Conservation (phyloP, 2,113 vertebrate species). For the Crotalus helleri region DNA sequence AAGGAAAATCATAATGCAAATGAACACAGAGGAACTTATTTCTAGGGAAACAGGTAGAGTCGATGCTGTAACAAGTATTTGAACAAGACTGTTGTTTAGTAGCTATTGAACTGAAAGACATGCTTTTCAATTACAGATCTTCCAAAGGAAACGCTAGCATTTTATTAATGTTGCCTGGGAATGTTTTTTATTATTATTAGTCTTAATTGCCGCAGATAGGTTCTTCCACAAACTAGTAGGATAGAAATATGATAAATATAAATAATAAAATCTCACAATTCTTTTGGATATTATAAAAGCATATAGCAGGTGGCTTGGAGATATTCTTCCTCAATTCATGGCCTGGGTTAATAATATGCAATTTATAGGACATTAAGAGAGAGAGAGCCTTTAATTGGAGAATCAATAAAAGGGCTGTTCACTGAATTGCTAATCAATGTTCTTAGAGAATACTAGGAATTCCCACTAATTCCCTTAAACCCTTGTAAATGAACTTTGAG, state of each 20-base stretch:
- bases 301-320: background rate
- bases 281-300: background rate
- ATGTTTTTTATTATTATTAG: background rate
- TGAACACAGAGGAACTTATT: background rate
- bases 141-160: background rate
- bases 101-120: background rate
- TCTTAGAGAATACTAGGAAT: conserved; percentile 21
- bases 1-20: background rate
- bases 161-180: background rate
- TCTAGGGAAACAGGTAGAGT: background rate
- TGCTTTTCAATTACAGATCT: background rate
- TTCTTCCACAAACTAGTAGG: background rate
- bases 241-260: background rate
- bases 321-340: background rate
- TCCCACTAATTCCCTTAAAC: conserved; percentile 25
- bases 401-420: conserved; percentile 19
- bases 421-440: conserved; percentile 28
- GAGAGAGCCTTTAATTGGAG: conserved; percentile 18
- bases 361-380: conserved; percentile 14
- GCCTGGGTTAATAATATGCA: conserved; percentile 10
- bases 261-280: background rate
- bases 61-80: background rate
- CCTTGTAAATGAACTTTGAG: conserved; percentile 8
- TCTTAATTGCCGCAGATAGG: background rate
- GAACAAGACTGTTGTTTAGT: background rate